Percentiles rank a stretch among this genome's conserved stretches.
Conservation (phyloP, 2,113 vertebrate species). For the Callaeas wilsoni region DNA sequence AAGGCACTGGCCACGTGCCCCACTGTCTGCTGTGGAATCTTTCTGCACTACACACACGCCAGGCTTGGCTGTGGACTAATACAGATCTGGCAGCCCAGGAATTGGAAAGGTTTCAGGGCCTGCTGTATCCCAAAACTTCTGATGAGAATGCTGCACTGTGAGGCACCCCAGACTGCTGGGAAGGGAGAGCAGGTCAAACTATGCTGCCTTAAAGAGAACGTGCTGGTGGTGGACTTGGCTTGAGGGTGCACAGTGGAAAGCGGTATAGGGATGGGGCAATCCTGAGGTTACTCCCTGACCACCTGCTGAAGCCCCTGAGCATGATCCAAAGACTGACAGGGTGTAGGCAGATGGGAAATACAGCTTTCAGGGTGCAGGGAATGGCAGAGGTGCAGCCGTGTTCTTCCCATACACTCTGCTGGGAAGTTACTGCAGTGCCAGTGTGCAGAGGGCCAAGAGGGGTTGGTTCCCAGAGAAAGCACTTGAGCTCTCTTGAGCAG, state of each 20-base stretch:
- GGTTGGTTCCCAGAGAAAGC: not conserved
- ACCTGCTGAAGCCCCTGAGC: not conserved
- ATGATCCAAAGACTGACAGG: not conserved
- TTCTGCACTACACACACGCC: not conserved
- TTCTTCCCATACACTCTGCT: not conserved
- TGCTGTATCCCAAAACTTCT: not conserved
- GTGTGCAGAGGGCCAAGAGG: not conserved
- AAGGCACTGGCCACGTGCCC: not conserved
- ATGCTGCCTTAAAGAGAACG: not conserved
- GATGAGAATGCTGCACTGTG: not conserved
- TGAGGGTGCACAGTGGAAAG: not conserved
- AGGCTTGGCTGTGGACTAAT: not conserved
- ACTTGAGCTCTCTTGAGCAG: not conserved
- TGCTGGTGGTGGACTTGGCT: not conserved
- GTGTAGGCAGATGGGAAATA: not conserved
- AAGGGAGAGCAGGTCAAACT: not conserved
- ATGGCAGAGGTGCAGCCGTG: not conserved
- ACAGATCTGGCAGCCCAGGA: not conserved
- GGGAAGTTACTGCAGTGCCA: not conserved
- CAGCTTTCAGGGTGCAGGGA: not conserved
- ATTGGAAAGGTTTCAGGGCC: not conserved
- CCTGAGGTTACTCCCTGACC: not conserved
- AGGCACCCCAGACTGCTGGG: not conserved
- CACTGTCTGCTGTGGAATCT: not conserved
- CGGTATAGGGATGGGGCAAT: not conserved